Evolutionary conservation across 2,888 invertebrate species (phyloP), one percentile per base, ranked within the genome.

Genomic region (Drosophila tripunctata): DNA sequence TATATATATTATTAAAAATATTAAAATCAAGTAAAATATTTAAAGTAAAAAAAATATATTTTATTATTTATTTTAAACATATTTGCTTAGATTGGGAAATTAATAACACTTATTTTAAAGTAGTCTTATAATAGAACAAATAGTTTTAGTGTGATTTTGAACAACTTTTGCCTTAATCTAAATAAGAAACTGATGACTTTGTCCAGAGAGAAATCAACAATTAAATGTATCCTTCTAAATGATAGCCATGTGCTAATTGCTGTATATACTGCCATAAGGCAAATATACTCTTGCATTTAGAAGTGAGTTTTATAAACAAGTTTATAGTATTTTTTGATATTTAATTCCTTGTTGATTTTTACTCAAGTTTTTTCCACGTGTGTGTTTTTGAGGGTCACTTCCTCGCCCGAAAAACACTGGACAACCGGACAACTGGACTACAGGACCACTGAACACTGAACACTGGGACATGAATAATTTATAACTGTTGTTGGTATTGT

Each of bases 381-480:
- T 33, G 21, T 15, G 8, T 17, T n/a, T 58, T 27, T 22, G 17
- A 33, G 12, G 40, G 43, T 27, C 27, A 24, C 4, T 47, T 41
- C 35, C 38, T 24, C 30, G n/a, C n/a, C n/a, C n/a, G n/a, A n/a
- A n/a, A n/a, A 40, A 41, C 64, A 64, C 47, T 43, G 24, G 36
- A 24, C 69, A 27, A 10, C n/a, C n/a, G n/a, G n/a, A n/a, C n/a
- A n/a, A n/a, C n/a, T n/a, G n/a, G n/a, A n/a, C n/a, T n/a, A n/a
- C n/a, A n/a, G n/a, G n/a, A n/a, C n/a, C 27, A 10, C 10, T 27
- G 27, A 27, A 55, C 61, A 61, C 41, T 62, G 36, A 31, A 24
- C 61, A 33, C 52, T 44, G 47, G 52, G 30, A 62, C 54, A 76
- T 72, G 61, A 72, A 76, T 73, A 61, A 76, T 73, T 73, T 73